These are phyloP conservation scores for Mechanitis messenoides DNA, from an alignment of 2,888 invertebrate genomes.

Conservation along the genomic window DNA sequence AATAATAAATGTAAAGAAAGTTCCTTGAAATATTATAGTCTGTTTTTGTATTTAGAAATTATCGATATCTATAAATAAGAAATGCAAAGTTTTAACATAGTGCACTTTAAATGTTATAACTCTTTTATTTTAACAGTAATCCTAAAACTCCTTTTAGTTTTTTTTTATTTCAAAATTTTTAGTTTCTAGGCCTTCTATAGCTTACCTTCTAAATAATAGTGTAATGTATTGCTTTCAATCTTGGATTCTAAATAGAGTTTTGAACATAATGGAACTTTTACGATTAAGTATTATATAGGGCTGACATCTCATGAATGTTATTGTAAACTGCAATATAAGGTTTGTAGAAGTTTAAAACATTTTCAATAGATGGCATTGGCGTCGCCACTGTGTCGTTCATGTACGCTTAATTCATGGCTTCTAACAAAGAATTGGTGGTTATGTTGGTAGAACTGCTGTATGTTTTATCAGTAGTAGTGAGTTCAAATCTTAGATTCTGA, in stretches of 20 bases:
- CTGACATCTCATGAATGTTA: background rate
- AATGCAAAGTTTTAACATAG: too few relatives aligned
- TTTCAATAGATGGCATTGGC: background rate
- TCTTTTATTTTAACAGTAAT: too few relatives aligned
- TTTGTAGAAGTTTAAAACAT: background rate
- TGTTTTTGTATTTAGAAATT: too few relatives aligned
- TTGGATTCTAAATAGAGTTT: background rate
- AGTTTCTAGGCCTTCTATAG: too few relatives aligned
- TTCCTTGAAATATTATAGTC: too few relatives aligned
- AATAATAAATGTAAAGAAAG: too few relatives aligned
- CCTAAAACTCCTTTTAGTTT: too few relatives aligned
- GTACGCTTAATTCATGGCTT: background rate
- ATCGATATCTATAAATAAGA: too few relatives aligned
- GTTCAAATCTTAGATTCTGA: background rate
- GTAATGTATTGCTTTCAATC: background rate
- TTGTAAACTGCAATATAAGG: background rate
- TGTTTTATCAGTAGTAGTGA: background rate
- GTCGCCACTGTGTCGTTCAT: background rate
- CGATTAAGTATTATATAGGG: background rate
- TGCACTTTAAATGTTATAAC: too few relatives aligned
- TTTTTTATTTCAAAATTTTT: too few relatives aligned
- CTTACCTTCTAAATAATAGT: too few relatives aligned
- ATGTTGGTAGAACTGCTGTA: background rate
- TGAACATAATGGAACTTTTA: too few relatives aligned
- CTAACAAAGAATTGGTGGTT: background rate